Percentiles rank a stretch among this genome's conserved stretches.
phyloP scores from a whole-genome alignment of 2,113 vertebrate genomes.

The Hippocampus mohnikei region DNA sequence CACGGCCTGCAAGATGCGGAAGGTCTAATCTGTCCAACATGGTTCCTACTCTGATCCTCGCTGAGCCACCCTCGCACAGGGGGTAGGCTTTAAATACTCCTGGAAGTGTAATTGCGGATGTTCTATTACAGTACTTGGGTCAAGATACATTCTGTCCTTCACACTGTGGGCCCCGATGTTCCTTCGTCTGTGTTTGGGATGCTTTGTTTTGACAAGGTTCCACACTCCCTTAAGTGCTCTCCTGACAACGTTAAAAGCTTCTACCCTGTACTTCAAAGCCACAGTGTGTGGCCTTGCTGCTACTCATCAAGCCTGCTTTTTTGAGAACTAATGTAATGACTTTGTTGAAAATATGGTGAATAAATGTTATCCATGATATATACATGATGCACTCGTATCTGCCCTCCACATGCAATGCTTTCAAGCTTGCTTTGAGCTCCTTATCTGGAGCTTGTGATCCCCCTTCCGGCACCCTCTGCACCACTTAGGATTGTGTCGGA shows the following conservation, averaged over 20 bases:
- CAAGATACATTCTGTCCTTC: background rate
- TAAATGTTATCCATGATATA: constrained; percentile 45
- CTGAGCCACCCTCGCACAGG: too few species aligned
- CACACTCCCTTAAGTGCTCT: constrained; percentile 17
- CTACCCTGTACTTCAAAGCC: constrained; percentile 15
- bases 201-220: constrained; percentile 35
- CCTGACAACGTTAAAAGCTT: constrained; percentile 39
- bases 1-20: too few species aligned
- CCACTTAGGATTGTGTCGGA: constrained; percentile 17
- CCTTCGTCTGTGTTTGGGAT: constrained; percentile 13
- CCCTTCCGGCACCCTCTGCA: constrained; percentile 19
- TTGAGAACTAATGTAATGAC: constrained; percentile 20
- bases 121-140: background rate
- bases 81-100: background rate
- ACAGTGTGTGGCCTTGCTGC: constrained; percentile 42
- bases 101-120: background rate
- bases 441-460: constrained; percentile 45
- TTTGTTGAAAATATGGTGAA: background rate
- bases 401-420: constrained; percentile 50
- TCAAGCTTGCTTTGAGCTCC: constrained; percentile 34
- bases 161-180: background rate
- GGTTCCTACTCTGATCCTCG: too few species aligned
- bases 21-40: too few species aligned
- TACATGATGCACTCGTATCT: constrained; percentile 20
- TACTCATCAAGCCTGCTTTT: constrained; percentile 19